phyloP scores from a whole-genome alignment of 2,113 vertebrate genomes.

The Alces alces region DNA sequence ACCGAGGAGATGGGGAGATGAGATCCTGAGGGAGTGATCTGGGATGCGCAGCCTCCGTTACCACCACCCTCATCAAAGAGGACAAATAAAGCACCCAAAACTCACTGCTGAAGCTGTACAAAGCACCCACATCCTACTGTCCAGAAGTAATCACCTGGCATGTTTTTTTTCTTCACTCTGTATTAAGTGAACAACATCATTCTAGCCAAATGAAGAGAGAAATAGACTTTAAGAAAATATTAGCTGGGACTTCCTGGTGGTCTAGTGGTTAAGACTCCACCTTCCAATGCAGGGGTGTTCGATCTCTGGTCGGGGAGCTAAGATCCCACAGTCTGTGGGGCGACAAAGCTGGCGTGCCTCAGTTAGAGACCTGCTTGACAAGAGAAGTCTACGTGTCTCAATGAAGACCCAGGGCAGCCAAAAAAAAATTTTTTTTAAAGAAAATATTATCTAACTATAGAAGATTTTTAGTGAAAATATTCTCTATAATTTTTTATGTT shows the following conservation, averaged over 20 bases:
- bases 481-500: neutral
- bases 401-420: neutral
- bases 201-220: neutral
- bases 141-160: too few relatives aligned
- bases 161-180: neutral
- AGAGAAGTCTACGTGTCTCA: neutral
- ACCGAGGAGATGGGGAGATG: fast-evolving
- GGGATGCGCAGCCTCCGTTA: fast-evolving
- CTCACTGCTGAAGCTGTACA: fast-evolving
- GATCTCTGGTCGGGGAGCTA: neutral
- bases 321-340: neutral
- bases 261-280: neutral
- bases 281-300: neutral
- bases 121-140: too few relatives aligned
- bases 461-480: neutral
- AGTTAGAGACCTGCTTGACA: neutral
- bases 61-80: neutral
- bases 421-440: neutral
- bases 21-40: neutral
- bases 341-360: neutral
- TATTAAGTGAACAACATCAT: too few relatives aligned
- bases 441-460: neutral
- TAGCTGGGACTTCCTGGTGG: neutral
- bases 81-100: neutral
- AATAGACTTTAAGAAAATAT: neutral